Evolutionary conservation across 2,113 vertebrate genomes (phyloP).

Genomic region (Leucopsar rothschildi): DNA sequence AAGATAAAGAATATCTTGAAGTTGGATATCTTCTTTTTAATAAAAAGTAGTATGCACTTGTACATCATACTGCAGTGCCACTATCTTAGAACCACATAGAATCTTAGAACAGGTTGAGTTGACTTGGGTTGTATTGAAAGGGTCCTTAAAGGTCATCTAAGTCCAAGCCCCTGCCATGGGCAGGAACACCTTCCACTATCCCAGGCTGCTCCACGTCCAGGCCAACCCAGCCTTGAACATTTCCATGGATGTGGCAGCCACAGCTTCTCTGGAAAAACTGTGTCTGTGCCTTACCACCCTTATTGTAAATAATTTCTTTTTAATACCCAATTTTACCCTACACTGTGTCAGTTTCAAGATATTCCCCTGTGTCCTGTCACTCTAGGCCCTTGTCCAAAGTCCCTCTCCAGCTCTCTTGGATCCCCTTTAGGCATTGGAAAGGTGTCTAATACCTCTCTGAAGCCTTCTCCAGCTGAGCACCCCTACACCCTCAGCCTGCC

Average conservation of each 20-base stretch:
- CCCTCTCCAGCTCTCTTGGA: background rate
- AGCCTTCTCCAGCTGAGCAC: background rate
- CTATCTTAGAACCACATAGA: background rate
- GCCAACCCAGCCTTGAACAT: rapidly evolving
- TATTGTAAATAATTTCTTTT: background rate
- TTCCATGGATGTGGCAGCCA: background rate
- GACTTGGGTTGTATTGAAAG: too few species aligned
- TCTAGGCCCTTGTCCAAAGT: background rate
- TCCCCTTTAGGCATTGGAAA: background rate
- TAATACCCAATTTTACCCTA: background rate
- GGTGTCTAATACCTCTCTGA: background rate
- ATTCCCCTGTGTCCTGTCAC: background rate
- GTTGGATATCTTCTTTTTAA: background rate
- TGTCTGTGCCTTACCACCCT: rapidly evolving
- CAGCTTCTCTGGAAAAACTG: background rate
- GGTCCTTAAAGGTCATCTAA: background rate
- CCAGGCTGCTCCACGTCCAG: background rate
- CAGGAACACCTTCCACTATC: background rate
- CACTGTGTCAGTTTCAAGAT: background rate
- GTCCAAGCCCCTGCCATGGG: background rate
- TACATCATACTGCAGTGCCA: rapidly evolving
- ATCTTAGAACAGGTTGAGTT: background rate
- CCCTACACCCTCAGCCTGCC: too few species aligned
- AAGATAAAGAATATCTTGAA: background rate
- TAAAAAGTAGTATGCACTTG: background rate